A percentile compares a stretch with the other conserved stretches of the same genome.
These are phyloP conservation scores for Echinometra lucunter DNA, from an alignment of 53 echinoderm and acorn worm genomes.

Conservation along the genomic window DNA sequence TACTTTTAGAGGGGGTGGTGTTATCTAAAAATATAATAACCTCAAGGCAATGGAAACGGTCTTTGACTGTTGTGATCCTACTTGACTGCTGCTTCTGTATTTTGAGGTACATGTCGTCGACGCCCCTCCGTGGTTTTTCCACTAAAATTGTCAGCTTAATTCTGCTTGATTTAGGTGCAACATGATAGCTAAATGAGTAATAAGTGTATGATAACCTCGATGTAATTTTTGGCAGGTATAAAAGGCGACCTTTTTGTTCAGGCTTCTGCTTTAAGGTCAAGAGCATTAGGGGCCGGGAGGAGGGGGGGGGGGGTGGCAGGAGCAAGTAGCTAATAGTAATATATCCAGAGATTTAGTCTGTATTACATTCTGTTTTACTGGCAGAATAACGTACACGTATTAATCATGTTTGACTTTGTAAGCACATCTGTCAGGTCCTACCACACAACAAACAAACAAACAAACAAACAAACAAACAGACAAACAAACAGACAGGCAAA, in stretches of 20 bases:
- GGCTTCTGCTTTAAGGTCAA: not conserved
- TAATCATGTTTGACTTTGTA: too few relatives aligned
- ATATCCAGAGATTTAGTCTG: too few relatives aligned
- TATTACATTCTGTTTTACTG: too few relatives aligned
- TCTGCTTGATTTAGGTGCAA: not conserved
- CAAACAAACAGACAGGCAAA: too few relatives aligned
- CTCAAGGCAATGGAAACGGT: not conserved
- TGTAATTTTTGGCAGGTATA: not conserved
- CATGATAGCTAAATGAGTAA: slow-evolving; percentile 13
- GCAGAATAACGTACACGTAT: too few relatives aligned
- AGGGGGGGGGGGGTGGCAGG: not conserved
- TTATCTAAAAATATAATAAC: not conserved
- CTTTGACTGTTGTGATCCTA: not conserved
- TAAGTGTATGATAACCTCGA: slow-evolving; percentile 4
- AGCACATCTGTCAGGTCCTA: too few relatives aligned
- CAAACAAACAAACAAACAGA: too few relatives aligned
- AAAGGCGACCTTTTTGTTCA: not conserved
- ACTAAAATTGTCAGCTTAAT: slow-evolving; percentile 1
- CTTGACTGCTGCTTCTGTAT: not conserved
- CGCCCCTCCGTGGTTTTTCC: slow-evolving; percentile 35
- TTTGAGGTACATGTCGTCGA: not conserved
- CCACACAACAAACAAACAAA: too few relatives aligned
- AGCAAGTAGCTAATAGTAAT: too few relatives aligned
- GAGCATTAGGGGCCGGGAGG: not conserved
- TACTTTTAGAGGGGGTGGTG: too few relatives aligned